Percentiles rank a stretch among this genome's conserved stretches.
These are phyloP conservation scores for Hipposideros armiger DNA, from an alignment of 2,113 vertebrate genomes.

Conservation along the genomic window DNA sequence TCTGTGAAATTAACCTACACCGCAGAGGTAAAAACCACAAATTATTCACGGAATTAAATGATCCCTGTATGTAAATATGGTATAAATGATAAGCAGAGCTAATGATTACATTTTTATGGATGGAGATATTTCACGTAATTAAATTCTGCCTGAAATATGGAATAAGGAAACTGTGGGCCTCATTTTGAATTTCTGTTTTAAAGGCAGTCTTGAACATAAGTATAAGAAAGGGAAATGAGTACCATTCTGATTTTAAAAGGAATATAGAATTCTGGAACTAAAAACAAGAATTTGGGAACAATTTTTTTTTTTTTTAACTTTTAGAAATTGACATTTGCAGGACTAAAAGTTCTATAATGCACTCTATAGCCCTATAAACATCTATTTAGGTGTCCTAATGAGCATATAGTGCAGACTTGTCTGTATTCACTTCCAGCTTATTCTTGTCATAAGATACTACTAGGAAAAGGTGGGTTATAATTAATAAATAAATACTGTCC, in stretches of 20 bases:
- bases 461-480: not conserved
- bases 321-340: not conserved
- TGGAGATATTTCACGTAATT: not conserved
- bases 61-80: not conserved
- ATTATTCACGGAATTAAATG: not conserved
- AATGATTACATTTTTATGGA: not conserved
- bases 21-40: conserved; percentile 91
- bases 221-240: not conserved
- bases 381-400: not conserved
- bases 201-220: conserved; percentile 25
- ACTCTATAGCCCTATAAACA: not conserved
- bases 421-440: not conserved
- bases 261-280: conserved; percentile 33
- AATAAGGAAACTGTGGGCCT: not conserved
- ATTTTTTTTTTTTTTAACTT: not conserved
- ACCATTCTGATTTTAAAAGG: conserved; percentile 19
- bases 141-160: not conserved
- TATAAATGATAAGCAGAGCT: not conserved
- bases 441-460: not conserved
- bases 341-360: not conserved
- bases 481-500: not conserved
- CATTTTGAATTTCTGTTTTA: not conserved
- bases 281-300: not conserved
- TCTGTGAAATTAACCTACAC: conserved; percentile 97
- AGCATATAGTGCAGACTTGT: not conserved